These are phyloP conservation scores for Eucriotettix oculatus DNA, from an alignment of 2,888 invertebrate genomes.

Conservation along the genomic window DNA sequence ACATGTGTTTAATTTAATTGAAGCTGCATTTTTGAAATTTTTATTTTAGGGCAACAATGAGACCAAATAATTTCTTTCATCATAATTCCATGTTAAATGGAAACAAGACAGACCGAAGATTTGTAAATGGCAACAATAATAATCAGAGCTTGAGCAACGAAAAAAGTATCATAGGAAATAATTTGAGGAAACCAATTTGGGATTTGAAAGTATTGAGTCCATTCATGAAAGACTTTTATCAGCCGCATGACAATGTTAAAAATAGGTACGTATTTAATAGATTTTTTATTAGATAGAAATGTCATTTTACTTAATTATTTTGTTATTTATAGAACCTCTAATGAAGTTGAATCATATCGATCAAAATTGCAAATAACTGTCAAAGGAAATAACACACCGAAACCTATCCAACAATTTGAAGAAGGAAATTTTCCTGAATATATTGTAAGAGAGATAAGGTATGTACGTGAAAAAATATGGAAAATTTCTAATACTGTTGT, in stretches of 20 bases:
- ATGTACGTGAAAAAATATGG: neutral
- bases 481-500: neutral
- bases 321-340: neutral
- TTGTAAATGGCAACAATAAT: too few relatives aligned
- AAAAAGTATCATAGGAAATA: constrained; percentile 20
- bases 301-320: neutral
- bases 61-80: too few relatives aligned
- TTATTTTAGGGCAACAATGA: too few relatives aligned
- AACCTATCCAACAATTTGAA: constrained; percentile 23
- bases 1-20: too few relatives aligned
- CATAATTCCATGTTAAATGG: too few relatives aligned
- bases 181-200: constrained; percentile 70
- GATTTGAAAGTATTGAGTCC: constrained; percentile 55
- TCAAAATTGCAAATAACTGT: constrained; percentile 20
- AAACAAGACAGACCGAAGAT: too few relatives aligned
- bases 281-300: neutral
- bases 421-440: constrained; percentile 24
- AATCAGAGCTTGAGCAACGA: too few relatives aligned
- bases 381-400: constrained; percentile 23
- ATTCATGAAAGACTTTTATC: constrained; percentile 85
- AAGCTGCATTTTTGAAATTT: too few relatives aligned
- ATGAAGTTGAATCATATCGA: constrained; percentile 4
- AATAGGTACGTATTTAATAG: constrained; percentile 33
- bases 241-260: constrained; percentile 57
- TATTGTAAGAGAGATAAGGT: constrained; percentile 20